A percentile compares a stretch with the other conserved stretches of the same genome.
Evolutionary conservation across 2,888 invertebrate species (phyloP).

Genomic region (Drosophila neonasuta): DNA sequence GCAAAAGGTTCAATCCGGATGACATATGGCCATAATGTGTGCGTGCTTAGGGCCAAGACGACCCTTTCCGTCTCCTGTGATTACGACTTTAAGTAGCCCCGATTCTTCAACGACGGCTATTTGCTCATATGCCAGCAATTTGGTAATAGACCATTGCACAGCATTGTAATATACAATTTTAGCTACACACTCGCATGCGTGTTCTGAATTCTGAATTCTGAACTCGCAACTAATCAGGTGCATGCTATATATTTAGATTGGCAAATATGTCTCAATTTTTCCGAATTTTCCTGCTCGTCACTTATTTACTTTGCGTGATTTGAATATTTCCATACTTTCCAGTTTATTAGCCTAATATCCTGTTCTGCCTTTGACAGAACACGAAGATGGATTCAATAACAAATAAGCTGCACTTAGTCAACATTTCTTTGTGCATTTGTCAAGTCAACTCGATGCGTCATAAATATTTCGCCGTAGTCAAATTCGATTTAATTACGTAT

Average conservation of each 20-base stretch:
- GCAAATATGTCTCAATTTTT: conserved; percentile 4
- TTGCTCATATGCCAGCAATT: conserved; percentile 28
- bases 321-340: not conserved
- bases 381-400: not conserved
- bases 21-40: conserved; percentile 57
- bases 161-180: not conserved
- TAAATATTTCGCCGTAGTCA: not conserved
- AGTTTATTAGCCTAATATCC: not conserved
- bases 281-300: not conserved
- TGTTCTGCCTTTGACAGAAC: not conserved
- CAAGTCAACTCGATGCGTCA: not conserved
- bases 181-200: not conserved
- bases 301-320: not conserved
- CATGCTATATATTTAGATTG: not conserved
- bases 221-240: no score
- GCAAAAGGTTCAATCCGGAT: conserved; percentile 37
- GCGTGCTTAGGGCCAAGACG: conserved; percentile 36
- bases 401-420: not conserved
- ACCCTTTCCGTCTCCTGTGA: conserved; percentile 34
- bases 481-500: not conserved
- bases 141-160: conserved; percentile 24
- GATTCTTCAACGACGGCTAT: conserved; percentile 4
- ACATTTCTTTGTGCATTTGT: not conserved
- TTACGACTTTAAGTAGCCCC: conserved; percentile 27
- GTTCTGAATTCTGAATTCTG: not conserved